phyloP scores from a whole-genome alignment of 37 sponge, comb jelly and placozoan genomes.

The Bolinopsis microptera region DNA sequence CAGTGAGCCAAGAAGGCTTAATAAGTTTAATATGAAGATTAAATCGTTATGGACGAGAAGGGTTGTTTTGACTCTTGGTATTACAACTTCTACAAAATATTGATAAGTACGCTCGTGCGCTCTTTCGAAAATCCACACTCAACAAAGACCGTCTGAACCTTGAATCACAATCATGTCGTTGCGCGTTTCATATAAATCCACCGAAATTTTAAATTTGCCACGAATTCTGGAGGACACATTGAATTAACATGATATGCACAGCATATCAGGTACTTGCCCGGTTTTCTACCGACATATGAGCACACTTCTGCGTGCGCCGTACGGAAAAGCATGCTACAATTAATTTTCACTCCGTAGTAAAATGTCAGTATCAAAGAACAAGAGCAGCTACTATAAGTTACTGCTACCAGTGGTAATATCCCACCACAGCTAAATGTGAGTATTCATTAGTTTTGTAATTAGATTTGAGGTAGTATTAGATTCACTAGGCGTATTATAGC shows the following conservation, averaged over 20 bases:
- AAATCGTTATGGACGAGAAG: background rate
- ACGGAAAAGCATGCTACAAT: background rate
- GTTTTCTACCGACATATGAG: too few relatives aligned
- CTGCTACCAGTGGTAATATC: too few relatives aligned
- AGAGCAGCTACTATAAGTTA: too few relatives aligned
- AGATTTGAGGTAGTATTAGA: too few relatives aligned
- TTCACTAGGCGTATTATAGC: too few relatives aligned
- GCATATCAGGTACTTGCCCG: too few relatives aligned
- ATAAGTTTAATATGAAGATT: background rate
- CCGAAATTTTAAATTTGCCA: background rate
- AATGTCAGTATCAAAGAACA: too few relatives aligned
- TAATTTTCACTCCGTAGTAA: background rate
- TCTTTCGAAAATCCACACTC: background rate
- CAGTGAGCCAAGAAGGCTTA: background rate
- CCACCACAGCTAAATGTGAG: too few relatives aligned
- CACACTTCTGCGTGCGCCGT: background rate
- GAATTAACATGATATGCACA: too few relatives aligned
- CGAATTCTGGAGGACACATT: background rate
- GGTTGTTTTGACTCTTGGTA: background rate
- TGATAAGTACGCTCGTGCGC: background rate
- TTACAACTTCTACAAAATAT: background rate
- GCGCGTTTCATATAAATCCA: background rate
- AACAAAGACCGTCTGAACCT: slow-evolving; percentile 42
- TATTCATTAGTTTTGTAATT: too few relatives aligned
- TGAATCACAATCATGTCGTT: background rate